Evolutionary conservation across 2,797 vertebrate genomes (phyloP), one percentile per base, ranked within the genome.

Genomic region (Rhodeus uyekii): DNA sequence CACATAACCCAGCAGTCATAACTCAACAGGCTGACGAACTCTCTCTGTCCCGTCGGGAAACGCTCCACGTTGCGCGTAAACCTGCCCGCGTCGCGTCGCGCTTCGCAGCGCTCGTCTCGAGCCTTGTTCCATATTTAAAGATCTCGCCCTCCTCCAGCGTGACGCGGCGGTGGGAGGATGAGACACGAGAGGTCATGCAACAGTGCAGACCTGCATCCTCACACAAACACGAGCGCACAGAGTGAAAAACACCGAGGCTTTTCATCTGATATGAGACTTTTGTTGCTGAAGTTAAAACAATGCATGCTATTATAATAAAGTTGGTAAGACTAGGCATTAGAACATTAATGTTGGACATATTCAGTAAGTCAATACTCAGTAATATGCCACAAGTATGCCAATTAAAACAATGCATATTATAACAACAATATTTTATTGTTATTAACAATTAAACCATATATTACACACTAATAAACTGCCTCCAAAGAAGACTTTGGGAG

Each of bases 101-200:
- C 42, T 19, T 9, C 42, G 24, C 68, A 71, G 68, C 64, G 38
- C 80, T 71, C 80, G 71, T 44, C 72, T 85, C 76, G 89, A 76
- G 86, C 86, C 91, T 92, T 89, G 90, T 88, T 88, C 92, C 94
- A 94, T 92, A 92, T 95, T 94, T 95, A 93, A 95, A 94, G 93
- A 88, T 76, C 81, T 91, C 89, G 92, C 87, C 87, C 93, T 94
- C 92, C 91, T 91, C 90, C 91, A 92, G 95, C 91, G 92, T 84
- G 75, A 77, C 75, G 75, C 89, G 84, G 85, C 48, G 67, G 85
- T 80, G 78, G 84, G 87, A 84, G 86, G 87, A 48, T 83, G 81
- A 67, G 73, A 34, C 60, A 18, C 60, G 39, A 60, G 82, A 75
- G 85, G 82, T 89, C 87, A 86, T 68, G 76, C 46, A 73, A 38